phyloP scores from a whole-genome alignment of 2,113 vertebrate species.

The Sigmodon hispidus region DNA sequence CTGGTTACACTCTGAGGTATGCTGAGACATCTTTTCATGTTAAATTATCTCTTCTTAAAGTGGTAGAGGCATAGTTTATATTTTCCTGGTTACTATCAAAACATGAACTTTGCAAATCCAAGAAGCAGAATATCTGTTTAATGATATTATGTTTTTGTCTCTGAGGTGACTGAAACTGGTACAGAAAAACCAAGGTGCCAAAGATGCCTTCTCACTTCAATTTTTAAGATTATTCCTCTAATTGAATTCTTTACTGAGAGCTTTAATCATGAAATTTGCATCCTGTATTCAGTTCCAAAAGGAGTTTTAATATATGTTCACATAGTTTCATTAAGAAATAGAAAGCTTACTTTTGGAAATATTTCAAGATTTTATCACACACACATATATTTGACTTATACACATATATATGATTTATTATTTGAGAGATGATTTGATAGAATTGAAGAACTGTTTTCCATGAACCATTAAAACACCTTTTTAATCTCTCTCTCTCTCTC shows the following conservation, averaged over 20 bases:
- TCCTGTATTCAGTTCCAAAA: conserved; percentile 32
- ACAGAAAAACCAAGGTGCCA: neutral
- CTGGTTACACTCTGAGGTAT: neutral
- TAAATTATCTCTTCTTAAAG: neutral
- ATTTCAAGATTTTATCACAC: conserved; percentile 55
- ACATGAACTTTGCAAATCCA: neutral
- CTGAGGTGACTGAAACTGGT: neutral
- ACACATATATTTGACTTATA: neutral
- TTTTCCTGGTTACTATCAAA: conserved; percentile 6
- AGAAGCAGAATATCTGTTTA: neutral
- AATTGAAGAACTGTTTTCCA: conserved; percentile 64
- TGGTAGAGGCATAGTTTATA: neutral
- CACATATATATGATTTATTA: conserved; percentile 56
- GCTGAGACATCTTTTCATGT: neutral
- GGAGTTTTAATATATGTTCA: conserved; percentile 11
- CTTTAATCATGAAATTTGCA: conserved; percentile 47
- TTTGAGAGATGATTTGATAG: conserved; percentile 47
- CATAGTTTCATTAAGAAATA: conserved; percentile 67
- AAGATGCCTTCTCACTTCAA: neutral
- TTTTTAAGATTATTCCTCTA: conserved; percentile 29
- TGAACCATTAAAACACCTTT: conserved; percentile 71
- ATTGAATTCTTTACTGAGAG: neutral
- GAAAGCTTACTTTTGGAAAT: neutral
- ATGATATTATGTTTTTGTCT: conserved; percentile 24
- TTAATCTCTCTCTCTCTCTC: no score